Percentiles rank a stretch among this genome's conserved stretches.
phyloP scores from a whole-genome alignment of 2,888 invertebrate species.

The Pemphredon lugubris region DNA sequence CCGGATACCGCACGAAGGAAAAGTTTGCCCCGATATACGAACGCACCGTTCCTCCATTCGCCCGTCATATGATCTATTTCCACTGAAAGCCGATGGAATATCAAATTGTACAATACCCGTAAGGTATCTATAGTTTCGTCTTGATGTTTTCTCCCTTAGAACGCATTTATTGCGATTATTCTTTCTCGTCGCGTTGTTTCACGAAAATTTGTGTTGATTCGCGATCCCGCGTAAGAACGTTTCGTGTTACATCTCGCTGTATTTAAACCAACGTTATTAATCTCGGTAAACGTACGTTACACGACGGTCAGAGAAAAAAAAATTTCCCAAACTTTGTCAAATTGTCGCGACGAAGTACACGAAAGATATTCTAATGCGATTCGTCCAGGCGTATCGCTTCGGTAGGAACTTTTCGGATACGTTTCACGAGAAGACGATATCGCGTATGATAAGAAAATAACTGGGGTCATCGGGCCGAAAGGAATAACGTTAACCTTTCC shows the following conservation, averaged over 20 bases:
- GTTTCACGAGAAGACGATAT: conserved; percentile 31
- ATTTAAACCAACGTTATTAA: no score
- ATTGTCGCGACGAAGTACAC: no score
- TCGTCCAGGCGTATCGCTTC: no score
- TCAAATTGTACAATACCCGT: conserved; percentile 44
- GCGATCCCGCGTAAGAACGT: no score
- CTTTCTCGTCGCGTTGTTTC: no score
- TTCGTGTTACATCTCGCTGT: no score
- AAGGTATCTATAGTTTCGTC: conserved; percentile 42
- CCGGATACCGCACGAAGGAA: conserved; percentile 41
- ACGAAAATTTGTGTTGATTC: no score
- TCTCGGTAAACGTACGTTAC: no score
- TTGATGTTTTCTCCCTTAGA: conserved; percentile 14
- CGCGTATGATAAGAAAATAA: conserved; percentile 47
- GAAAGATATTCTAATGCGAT: no score
- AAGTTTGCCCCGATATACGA: conserved; percentile 55
- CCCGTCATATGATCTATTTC: conserved; percentile 61
- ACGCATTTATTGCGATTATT: conserved; percentile 8
- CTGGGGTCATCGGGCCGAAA: conserved; percentile 42
- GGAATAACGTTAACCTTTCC: conserved; percentile 43
- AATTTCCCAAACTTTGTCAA: no score
- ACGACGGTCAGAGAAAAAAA: no score
- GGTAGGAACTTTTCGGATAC: conserved; percentile 24
- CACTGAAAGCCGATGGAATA: conserved; percentile 56
- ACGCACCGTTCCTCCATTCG: conserved; percentile 41